Evolutionary conservation across 2,113 vertebrate species (phyloP).

Genomic region (Rhombomys opimus): DNA sequence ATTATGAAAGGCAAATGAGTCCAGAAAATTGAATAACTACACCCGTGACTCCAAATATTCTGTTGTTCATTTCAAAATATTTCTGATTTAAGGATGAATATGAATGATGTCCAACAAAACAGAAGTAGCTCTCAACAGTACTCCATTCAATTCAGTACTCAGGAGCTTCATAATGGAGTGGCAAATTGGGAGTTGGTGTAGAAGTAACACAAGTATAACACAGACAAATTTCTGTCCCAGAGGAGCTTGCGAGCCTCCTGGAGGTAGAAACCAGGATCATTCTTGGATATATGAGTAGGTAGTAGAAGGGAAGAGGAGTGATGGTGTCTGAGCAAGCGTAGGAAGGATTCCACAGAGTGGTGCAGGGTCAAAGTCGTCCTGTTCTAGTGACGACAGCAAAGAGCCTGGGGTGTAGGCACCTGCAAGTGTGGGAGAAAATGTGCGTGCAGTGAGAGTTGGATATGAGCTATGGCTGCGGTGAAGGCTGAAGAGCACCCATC

Average conservation of each 20-base stretch:
- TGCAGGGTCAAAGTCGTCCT: too few species aligned
- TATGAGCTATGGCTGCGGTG: too few species aligned
- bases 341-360: neutral
- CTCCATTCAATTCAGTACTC: neutral
- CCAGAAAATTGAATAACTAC: neutral
- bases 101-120: neutral
- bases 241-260: neutral
- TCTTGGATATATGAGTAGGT: neutral
- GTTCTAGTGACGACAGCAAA: neutral
- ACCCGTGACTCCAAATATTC: neutral
- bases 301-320: neutral
- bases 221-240: neutral
- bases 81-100: conserved; percentile 15
- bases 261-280: neutral
- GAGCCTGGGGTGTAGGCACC: neutral
- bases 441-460: neutral
- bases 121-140: neutral
- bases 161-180: neutral
- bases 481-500: neutral
- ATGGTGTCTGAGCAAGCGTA: neutral
- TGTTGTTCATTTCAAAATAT: conserved; percentile 12
- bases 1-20: neutral
- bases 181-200: neutral
- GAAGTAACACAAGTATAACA: neutral
- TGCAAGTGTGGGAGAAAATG: neutral